Conservation (phyloP, 1,140 invertebrate genomes). For the Leptinotarsa defecta region DNA sequence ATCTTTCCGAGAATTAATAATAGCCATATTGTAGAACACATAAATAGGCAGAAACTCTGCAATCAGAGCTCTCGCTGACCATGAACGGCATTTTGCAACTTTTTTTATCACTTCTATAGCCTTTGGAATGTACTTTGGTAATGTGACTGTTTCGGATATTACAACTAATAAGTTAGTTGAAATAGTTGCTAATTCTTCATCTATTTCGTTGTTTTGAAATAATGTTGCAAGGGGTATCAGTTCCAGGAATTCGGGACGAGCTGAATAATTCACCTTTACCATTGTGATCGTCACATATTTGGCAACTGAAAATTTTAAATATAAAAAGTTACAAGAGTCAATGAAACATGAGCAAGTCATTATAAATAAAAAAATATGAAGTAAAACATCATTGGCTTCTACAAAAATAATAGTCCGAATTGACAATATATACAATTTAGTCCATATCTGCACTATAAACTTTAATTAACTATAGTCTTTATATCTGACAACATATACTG, state of each 20-base stretch:
- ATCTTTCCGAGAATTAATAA: constrained; percentile 63
- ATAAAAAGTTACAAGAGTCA: neutral
- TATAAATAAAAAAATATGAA: too few species aligned
- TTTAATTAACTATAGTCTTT: too few species aligned
- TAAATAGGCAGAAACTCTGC: constrained; percentile 80
- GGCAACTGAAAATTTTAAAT: constrained; percentile 58
- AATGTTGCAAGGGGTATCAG: constrained; percentile 72
- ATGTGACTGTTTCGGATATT: constrained; percentile 64
- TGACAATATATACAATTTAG: too few species aligned
- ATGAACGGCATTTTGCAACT: constrained; percentile 66
- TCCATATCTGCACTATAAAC: too few species aligned
- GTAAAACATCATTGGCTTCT: too few species aligned
- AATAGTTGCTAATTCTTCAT: constrained; percentile 77
- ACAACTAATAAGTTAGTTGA: constrained; percentile 69
- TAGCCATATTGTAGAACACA: constrained; percentile 84
- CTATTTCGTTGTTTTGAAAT: constrained; percentile 76
- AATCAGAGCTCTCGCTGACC: constrained; percentile 75
- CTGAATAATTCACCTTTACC: constrained; percentile 58
- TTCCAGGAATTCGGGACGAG: constrained; percentile 63
- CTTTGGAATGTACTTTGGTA: constrained; percentile 60
- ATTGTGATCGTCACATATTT: constrained; percentile 63
- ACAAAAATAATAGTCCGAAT: too few species aligned
- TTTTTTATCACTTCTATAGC: constrained; percentile 60
- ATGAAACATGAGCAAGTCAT: too few species aligned
- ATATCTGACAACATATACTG: too few species aligned